phyloP scores from a whole-genome alignment of 2,888 invertebrate species.

The Timandra comae region DNA sequence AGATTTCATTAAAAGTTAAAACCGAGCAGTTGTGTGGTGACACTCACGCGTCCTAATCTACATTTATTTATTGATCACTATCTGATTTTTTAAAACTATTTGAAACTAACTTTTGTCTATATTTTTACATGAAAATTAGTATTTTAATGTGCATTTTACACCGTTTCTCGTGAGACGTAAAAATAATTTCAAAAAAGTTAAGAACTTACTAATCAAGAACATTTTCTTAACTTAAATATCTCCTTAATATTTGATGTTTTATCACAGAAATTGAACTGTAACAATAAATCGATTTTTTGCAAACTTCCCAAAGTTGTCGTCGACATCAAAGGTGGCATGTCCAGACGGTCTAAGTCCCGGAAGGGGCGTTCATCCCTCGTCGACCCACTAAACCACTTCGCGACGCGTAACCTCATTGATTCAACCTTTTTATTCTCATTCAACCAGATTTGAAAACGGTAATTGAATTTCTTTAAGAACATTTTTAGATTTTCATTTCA shows the following conservation, averaged over 20 bases:
- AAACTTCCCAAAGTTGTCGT: no score
- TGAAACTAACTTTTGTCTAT: no score
- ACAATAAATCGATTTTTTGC: no score
- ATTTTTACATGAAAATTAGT: no score
- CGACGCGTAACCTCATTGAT: not conserved
- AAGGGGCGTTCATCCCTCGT: conserved; percentile 17
- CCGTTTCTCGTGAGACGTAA: no score
- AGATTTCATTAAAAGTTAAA: conserved; percentile 50
- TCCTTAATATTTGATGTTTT: no score
- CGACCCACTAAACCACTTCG: conserved; percentile 23
- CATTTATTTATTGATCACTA: not conserved
- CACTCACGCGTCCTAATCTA: conserved; percentile 1
- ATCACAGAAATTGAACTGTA: no score
- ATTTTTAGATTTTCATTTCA: no score
- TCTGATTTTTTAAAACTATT: no score
- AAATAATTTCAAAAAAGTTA: not conserved
- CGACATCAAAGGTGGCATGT: not conserved
- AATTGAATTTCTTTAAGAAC: conserved; percentile 16
- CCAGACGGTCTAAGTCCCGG: conserved; percentile 11
- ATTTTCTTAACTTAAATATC: no score
- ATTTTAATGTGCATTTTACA: no score
- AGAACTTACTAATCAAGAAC: not conserved
- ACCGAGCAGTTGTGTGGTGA: conserved; percentile 7
- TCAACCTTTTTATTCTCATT: conserved; percentile 6
- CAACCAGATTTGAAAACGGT: no score